Evolutionary conservation across 2,888 invertebrate genomes (phyloP).

Genomic region (Andrena praecox): DNA sequence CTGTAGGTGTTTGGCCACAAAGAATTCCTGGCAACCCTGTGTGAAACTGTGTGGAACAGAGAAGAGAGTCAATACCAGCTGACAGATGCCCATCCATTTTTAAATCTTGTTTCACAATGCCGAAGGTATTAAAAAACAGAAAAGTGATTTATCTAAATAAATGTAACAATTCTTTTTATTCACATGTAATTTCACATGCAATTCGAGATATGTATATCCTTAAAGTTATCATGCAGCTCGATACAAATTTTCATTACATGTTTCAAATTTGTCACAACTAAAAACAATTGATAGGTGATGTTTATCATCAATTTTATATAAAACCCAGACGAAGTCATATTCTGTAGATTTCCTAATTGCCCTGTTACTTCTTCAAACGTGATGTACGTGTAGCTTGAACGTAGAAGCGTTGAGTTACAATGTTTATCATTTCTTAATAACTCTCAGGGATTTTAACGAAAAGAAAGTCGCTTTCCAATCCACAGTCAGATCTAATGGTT

Average conservation of each 20-base stretch:
- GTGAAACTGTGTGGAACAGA: too few relatives aligned
- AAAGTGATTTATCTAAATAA: conserved; percentile 22
- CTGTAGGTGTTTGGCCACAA: too few relatives aligned
- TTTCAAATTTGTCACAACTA: not conserved
- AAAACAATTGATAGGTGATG: not conserved
- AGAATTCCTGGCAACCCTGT: too few relatives aligned
- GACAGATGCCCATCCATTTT: not conserved
- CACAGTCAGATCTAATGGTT: not conserved
- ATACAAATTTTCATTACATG: conserved; percentile 24
- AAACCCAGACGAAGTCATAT: not conserved
- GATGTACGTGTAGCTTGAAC: not conserved
- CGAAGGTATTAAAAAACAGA: conserved; percentile 7
- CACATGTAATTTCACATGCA: conserved; percentile 18
- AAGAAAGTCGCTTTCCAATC: not conserved
- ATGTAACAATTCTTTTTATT: conserved; percentile 50
- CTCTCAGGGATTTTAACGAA: not conserved
- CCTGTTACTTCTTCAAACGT: not conserved
- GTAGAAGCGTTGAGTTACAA: not conserved
- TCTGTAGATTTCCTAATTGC: not conserved
- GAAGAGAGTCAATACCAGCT: not conserved
- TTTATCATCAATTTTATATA: not conserved
- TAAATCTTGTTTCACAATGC: not conserved
- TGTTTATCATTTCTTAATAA: not conserved
- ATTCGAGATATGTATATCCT: conserved; percentile 25
- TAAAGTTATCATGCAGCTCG: conserved; percentile 2